Conservation (phyloP, 2,113 vertebrate genomes). For the Thinocorus orbignyianus region DNA sequence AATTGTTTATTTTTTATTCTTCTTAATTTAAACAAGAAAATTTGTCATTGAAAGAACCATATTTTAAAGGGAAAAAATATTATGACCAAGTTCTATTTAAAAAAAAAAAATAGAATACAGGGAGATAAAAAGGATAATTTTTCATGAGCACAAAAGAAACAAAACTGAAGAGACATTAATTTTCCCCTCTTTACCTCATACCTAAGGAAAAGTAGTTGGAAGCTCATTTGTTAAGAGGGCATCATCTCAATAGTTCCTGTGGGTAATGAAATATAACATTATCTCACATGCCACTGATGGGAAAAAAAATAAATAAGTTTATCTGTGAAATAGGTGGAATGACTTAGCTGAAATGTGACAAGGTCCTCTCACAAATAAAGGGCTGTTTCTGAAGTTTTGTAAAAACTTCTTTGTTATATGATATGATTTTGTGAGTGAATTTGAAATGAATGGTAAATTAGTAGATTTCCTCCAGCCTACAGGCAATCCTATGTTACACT, state of each 20-base stretch:
- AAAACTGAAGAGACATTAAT: not conserved
- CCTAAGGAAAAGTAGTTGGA: not conserved
- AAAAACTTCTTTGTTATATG: not conserved
- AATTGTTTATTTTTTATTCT: too few species aligned
- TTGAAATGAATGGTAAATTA: not conserved
- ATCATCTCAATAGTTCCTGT: not conserved
- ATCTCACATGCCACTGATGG: not conserved
- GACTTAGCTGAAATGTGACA: not conserved
- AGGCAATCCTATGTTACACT: not conserved
- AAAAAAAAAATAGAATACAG: not conserved
- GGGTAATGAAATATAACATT: not conserved
- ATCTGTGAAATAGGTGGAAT: not conserved
- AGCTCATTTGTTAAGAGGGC: not conserved
- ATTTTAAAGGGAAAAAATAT: not conserved
- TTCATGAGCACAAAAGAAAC: not conserved
- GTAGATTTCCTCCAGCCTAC: not conserved
- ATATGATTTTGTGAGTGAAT: not conserved
- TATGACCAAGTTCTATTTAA: not conserved
- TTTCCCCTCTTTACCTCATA: not conserved
- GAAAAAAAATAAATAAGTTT: not conserved
- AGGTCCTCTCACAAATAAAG: not conserved
- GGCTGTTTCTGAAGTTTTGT: not conserved
- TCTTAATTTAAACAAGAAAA: not conserved
- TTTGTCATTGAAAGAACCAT: fast-evolving
- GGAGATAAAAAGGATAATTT: not conserved